Evolutionary conservation across 2,888 invertebrate genomes (phyloP).

Genomic region (Phlogophora meticulosa): DNA sequence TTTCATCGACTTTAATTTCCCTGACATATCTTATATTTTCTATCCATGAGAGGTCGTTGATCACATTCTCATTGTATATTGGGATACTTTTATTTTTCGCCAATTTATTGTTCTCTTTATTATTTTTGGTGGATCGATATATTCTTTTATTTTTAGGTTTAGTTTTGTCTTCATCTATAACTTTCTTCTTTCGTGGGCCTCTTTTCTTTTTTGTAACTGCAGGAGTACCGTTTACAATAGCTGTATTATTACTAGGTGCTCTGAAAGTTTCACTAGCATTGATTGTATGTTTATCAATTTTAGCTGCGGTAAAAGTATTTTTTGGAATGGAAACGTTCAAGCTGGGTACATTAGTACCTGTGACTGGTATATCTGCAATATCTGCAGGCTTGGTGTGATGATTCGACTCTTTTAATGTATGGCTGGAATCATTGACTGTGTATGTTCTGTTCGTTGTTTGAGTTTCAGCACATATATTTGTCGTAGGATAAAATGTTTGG

Average conservation of each 20-base stretch:
- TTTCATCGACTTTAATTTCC: conserved; percentile 75
- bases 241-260: neutral
- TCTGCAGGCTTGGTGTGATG: neutral
- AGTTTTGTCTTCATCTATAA: conserved; percentile 12
- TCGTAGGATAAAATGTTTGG: neutral
- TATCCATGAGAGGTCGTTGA: conserved; percentile 80
- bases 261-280: conserved; percentile 27
- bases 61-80: conserved; percentile 52
- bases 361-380: neutral
- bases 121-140: neutral
- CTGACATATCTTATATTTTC: conserved; percentile 80
- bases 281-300: neutral
- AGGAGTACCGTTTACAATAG: conserved; percentile 4
- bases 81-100: conserved; percentile 17
- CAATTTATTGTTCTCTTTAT: neutral
- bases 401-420: neutral
- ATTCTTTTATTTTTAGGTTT: conserved; percentile 24
- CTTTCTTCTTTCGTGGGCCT: conserved; percentile 50
- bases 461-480: neutral
- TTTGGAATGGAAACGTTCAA: neutral
- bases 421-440: conserved; percentile 4
- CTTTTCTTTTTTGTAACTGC: conserved; percentile 46
- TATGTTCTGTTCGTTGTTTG: conserved; percentile 24
- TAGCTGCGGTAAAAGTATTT: neutral
- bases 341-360: neutral